These are phyloP conservation scores for Stenoptilia bipunctidactyla DNA, from an alignment of 2,888 invertebrate genomes.

Conservation along the genomic window DNA sequence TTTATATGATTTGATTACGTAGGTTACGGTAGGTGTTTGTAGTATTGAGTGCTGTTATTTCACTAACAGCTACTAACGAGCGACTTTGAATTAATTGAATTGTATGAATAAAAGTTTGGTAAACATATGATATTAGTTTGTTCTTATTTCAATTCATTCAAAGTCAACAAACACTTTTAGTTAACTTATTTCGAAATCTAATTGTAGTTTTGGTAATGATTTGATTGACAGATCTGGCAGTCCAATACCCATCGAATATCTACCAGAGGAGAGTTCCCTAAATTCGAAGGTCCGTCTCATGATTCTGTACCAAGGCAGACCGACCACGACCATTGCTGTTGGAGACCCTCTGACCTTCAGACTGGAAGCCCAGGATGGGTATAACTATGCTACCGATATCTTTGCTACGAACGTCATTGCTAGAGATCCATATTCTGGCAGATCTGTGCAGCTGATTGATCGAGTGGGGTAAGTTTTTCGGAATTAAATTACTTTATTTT, in stretches of 20 bases:
- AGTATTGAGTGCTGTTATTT: conserved; percentile 57
- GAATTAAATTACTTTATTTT: too few species aligned
- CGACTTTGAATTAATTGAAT: conserved; percentile 51
- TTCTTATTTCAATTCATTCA: conserved; percentile 37
- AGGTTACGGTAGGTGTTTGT: conserved; percentile 7
- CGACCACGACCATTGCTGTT: conserved; percentile 93
- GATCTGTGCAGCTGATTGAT: conserved; percentile 91
- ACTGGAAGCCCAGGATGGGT: conserved; percentile 89
- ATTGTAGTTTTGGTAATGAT: conserved; percentile 58
- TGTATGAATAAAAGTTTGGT: not conserved
- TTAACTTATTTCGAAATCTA: conserved; percentile 39
- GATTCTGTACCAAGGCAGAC: conserved; percentile 90
- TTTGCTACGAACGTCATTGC: conserved; percentile 95
- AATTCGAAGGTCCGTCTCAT: conserved; percentile 88
- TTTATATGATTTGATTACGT: too few species aligned
- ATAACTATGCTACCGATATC: conserved; percentile 89
- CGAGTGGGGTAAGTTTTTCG: conserved; percentile 83
- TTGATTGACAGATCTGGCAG: conserved; percentile 83
- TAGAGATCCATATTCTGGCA: conserved; percentile 90
- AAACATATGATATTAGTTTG: not conserved
- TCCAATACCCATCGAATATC: conserved; percentile 92
- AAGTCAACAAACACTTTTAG: conserved; percentile 28
- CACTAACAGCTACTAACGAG: conserved; percentile 69
- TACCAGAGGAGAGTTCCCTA: conserved; percentile 91
- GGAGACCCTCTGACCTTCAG: conserved; percentile 92